Conservation (phyloP, 2,113 vertebrate genomes). For the Emberiza fucata region DNA sequence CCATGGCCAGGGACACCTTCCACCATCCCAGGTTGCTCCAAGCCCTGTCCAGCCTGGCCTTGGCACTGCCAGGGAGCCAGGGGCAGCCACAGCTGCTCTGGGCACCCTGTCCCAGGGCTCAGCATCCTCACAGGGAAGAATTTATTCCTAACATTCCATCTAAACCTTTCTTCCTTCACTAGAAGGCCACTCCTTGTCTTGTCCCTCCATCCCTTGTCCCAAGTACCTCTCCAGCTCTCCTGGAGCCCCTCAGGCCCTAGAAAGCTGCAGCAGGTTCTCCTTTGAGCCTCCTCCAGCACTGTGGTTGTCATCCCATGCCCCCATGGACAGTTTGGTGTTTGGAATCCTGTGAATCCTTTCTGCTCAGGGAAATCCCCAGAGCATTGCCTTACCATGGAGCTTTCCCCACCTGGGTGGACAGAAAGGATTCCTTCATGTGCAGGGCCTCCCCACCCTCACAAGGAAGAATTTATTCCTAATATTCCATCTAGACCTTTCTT, state of each 20-base stretch:
- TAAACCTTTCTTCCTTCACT: neutral
- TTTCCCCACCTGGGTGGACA: no score
- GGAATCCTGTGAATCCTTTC: no score
- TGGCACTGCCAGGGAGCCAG: neutral
- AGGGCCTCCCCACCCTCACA: no score
- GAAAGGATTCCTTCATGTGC: no score
- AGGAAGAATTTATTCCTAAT: no score
- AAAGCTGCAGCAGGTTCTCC: neutral
- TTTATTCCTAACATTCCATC: neutral
- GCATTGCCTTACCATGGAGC: no score
- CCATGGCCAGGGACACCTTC: neutral
- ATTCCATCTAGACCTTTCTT: no score
- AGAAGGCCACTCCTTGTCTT: neutral
- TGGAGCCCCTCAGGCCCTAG: neutral
- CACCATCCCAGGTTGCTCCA: fast-evolving
- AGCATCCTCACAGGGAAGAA: neutral
- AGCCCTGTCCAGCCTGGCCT: fast-evolving
- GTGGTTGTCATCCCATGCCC: fast-evolving
- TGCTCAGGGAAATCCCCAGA: no score
- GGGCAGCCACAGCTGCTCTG: neutral
- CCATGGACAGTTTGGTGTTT: fast-evolving
- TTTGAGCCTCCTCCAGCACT: neutral
- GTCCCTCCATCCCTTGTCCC: neutral
- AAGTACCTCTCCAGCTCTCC: neutral
- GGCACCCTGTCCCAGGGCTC: neutral